Conservation (phyloP, 92 coral and sea anemone genomes). For the Paramuricea clavata region DNA sequence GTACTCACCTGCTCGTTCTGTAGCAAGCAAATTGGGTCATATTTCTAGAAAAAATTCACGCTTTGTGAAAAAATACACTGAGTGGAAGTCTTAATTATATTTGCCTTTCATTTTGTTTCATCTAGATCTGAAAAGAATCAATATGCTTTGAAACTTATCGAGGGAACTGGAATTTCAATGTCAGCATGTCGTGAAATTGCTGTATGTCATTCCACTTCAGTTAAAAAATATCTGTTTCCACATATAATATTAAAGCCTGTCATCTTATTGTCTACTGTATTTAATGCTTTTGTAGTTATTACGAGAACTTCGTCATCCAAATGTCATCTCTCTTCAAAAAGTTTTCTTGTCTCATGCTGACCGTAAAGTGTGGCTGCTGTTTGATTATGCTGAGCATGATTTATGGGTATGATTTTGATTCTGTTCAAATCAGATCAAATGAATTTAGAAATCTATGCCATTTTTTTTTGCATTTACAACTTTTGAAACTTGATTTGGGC, state of each 20-base stretch:
- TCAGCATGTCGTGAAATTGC: slow-evolving; percentile 99
- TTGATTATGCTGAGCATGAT: slow-evolving; percentile 99
- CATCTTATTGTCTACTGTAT: background rate
- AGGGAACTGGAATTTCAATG: slow-evolving; percentile 99
- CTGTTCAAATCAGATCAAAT: too few species aligned
- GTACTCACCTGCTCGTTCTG: background rate
- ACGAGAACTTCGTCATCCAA: slow-evolving; percentile 93
- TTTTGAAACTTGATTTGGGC: too few species aligned
- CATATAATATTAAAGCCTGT: background rate
- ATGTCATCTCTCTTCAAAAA: slow-evolving; percentile 94
- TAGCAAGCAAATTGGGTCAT: background rate
- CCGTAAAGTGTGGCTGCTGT: slow-evolving; percentile 91
- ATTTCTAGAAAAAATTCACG: too few species aligned
- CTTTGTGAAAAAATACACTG: too few species aligned
- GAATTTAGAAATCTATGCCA: too few species aligned
- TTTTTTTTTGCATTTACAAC: too few species aligned
- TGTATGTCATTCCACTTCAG: slow-evolving; percentile 55
- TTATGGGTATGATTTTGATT: slow-evolving; percentile 95
- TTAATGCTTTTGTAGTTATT: slow-evolving; percentile 67
- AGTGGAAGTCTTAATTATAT: background rate
- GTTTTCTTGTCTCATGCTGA: slow-evolving; percentile 97
- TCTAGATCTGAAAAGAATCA: slow-evolving; percentile 83
- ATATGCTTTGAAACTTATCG: slow-evolving; percentile 96
- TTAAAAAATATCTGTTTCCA: background rate
- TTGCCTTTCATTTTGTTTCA: background rate